Percentiles rank a stretch among this genome's conserved stretches.
Conservation (phyloP, 2,797 vertebrate genomes). For the Neomorphus geoffroyi region DNA sequence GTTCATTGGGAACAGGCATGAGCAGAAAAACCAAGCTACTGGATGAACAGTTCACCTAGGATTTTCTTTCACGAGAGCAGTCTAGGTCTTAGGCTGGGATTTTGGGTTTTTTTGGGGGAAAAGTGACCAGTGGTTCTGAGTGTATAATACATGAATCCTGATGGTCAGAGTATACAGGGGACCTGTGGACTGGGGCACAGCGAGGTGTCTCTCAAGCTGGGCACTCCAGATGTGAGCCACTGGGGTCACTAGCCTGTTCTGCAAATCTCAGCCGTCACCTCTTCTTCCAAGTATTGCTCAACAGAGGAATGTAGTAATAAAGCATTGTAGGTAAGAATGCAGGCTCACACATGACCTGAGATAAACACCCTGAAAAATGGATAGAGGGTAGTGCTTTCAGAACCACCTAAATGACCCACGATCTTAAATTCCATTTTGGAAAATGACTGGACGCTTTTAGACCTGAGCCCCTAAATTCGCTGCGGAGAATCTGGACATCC, state of each 20-base stretch:
- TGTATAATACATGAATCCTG: conserved; percentile 11
- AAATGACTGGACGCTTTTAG: conserved; percentile 9
- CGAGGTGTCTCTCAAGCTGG: conserved; percentile 24
- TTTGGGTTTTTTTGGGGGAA: background rate
- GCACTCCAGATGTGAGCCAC: conserved; percentile 34
- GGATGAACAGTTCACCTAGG: conserved; percentile 27
- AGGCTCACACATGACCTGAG: conserved; percentile 64
- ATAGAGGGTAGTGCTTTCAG: conserved; percentile 60
- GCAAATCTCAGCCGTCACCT: conserved; percentile 42
- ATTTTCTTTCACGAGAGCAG: conserved; percentile 46
- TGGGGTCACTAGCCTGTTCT: conserved; percentile 51
- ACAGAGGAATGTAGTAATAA: conserved; percentile 67
- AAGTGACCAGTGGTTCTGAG: conserved; percentile 53
- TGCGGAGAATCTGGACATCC: background rate
- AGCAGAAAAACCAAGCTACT: conserved; percentile 59
- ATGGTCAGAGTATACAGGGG: conserved; percentile 15
- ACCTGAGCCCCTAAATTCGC: background rate
- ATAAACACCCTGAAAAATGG: conserved; percentile 69
- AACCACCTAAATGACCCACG: conserved; percentile 52
- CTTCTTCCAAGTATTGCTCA: conserved; percentile 68
- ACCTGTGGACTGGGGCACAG: conserved; percentile 29
- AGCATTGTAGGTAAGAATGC: conserved; percentile 65
- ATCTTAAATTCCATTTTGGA: conserved; percentile 3
- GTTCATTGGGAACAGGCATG: conserved; percentile 57
- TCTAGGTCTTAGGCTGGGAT: conserved; percentile 49